Evolutionary conservation across 2,113 vertebrate genomes (phyloP), one percentile per base, ranked within the genome.

Genomic region (cattle (Bos taurus)): DNA sequence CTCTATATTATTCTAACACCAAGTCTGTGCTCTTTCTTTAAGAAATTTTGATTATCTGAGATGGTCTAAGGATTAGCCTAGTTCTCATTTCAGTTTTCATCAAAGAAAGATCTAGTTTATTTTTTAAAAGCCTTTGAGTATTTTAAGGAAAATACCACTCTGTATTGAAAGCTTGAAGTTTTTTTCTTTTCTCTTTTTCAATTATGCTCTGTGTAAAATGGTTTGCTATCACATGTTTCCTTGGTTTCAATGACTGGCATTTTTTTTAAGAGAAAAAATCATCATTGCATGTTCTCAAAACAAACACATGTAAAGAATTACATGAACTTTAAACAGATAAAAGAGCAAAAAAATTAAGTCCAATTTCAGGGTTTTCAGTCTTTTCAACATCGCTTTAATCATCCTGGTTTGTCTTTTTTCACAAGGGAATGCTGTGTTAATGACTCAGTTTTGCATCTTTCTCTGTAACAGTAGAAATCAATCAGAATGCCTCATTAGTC

Each of bases 321-420:
- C 94, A 93, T 59, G 11, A 77, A 98, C 97, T 93, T 97, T 98
- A 96, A 97, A 98, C 84, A 97, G 77, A 98, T 97, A 98, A 98
- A 98, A 97, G 95, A 96, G 98, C 92, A 97, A 97, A 98, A 98
- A 97, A 98, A 97, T 87, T 83, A 97, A 97, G 90, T 97, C 98
- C 98, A 98, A 91, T 97, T 98, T 97, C 97, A 95, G 95, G 93
- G 92, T 93, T 98, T 98, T 96, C 93, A 84, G 90, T 94, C 59
- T 95, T 98, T 97, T 98, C 96, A 98, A 62, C 87, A 25, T 98
- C 97, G 97, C 98, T 99, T 99, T 98, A 98, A 98, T 99, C 98
- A 98, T 96, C 92, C 40, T 60, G 83, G 86, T 97, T 95, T 98
- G 97, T 97, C 90, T 96, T 95, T 96, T 93, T 88, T 96, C 84